phyloP scores from a whole-genome alignment of 2,797 vertebrate genomes.

The Sparidentex hasta region DNA sequence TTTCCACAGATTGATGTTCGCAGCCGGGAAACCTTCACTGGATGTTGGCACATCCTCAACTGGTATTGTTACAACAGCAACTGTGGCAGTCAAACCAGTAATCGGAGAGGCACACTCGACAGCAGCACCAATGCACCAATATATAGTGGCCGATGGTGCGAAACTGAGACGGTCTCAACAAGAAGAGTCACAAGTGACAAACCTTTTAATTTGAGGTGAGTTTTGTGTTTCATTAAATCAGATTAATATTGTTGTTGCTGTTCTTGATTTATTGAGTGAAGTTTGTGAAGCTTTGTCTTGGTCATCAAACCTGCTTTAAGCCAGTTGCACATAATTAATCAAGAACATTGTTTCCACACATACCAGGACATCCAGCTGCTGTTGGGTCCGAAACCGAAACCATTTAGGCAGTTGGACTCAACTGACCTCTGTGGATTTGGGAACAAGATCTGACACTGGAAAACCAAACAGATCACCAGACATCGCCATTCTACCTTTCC shows the following conservation, averaged over 20 bases:
- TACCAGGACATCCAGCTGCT: slow-evolving; percentile 57
- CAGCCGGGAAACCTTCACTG: slow-evolving; percentile 24
- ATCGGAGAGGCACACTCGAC: background rate
- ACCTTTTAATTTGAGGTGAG: slow-evolving; percentile 62
- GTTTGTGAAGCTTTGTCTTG: background rate
- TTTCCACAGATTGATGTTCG: slow-evolving; percentile 57
- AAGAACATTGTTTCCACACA: too few species aligned
- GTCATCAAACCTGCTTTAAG: too few species aligned
- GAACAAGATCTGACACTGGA: slow-evolving; percentile 74
- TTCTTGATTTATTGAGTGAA: background rate
- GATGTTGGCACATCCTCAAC: fast-evolving
- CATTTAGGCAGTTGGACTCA: background rate
- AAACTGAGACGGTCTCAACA: slow-evolving; percentile 46
- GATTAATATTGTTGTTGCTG: background rate
- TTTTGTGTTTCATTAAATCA: background rate
- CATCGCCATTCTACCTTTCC: slow-evolving; percentile 60
- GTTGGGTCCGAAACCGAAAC: slow-evolving; percentile 49
- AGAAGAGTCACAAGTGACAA: slow-evolving; percentile 2
- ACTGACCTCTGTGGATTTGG: slow-evolving; percentile 67
- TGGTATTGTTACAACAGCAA: background rate
- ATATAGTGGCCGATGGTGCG: slow-evolving; percentile 9
- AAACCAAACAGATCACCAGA: slow-evolving; percentile 71
- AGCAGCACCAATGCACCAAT: fast-evolving
- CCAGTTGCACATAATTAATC: too few species aligned
- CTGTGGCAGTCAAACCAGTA: background rate